Evolutionary conservation across 2,113 vertebrate genomes (phyloP).

Genomic region (Butastur rufipennis): DNA sequence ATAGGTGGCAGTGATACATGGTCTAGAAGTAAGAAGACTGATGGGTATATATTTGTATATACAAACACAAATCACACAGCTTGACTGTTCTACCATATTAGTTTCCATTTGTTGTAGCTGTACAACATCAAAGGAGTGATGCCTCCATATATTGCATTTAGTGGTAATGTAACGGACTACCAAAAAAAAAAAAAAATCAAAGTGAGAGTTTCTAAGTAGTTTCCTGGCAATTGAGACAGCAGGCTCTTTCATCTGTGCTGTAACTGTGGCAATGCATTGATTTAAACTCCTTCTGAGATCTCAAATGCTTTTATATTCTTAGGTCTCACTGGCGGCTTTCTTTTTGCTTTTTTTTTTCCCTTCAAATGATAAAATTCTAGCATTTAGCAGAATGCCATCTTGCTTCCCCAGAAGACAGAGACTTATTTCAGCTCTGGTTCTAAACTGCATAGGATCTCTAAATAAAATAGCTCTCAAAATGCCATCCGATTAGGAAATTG

Average conservation of each 20-base stretch:
- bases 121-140: constrained; percentile 81
- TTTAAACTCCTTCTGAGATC: constrained; percentile 85
- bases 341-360: constrained; percentile 1
- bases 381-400: constrained; percentile 75
- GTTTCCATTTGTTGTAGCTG: constrained; percentile 74
- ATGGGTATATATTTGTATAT: constrained; percentile 61
- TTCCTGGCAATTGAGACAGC: constrained; percentile 84
- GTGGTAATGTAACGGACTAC: constrained; percentile 75
- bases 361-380: constrained; percentile 77
- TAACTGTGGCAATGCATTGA: constrained; percentile 84
- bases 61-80: constrained; percentile 56
- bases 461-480: constrained; percentile 61
- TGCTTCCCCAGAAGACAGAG: constrained; percentile 61
- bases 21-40: constrained; percentile 20
- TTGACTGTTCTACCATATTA: constrained; percentile 72
- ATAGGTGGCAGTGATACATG: neutral
- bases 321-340: constrained; percentile 69
- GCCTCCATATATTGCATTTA: constrained; percentile 79
- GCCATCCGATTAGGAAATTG: constrained; percentile 42
- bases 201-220: constrained; percentile 86
- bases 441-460: constrained; percentile 63
- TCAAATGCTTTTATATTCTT: constrained; percentile 82
- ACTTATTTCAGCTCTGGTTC: constrained; percentile 71
- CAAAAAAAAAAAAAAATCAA: constrained; percentile 74
- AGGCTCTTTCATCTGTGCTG: constrained; percentile 81